phyloP scores from a whole-genome alignment of 2,113 vertebrate species.

The Peromyscus leucopus region DNA sequence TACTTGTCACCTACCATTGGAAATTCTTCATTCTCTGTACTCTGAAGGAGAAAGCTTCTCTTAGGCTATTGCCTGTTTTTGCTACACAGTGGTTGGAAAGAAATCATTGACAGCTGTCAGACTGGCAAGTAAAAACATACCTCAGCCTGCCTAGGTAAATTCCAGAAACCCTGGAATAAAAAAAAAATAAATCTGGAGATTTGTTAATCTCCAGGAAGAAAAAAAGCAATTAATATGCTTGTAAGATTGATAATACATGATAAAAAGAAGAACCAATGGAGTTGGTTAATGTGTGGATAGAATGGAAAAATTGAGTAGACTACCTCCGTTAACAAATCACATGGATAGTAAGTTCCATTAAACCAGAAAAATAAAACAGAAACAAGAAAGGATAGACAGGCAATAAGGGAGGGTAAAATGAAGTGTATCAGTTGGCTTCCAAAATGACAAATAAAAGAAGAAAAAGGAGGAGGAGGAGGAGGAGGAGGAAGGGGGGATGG shows the following conservation, averaged over 20 bases:
- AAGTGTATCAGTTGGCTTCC: background rate
- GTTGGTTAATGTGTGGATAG: background rate
- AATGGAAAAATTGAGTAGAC: background rate
- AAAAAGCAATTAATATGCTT: background rate
- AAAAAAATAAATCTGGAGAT: no score
- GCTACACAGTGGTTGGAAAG: background rate
- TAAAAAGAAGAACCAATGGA: background rate
- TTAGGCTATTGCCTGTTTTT: background rate
- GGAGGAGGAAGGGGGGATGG: background rate
- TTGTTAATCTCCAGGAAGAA: background rate
- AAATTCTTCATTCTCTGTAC: background rate
- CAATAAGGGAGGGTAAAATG: background rate
- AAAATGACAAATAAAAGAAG: background rate
- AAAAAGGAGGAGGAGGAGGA: background rate
- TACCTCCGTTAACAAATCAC: background rate
- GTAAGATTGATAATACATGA: background rate
- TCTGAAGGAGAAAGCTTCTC: background rate
- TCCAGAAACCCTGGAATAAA: background rate
- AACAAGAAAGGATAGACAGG: background rate
- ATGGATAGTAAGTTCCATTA: background rate
- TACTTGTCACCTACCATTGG: background rate
- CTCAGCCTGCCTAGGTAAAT: background rate
- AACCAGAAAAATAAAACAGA: background rate
- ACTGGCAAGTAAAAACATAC: background rate
- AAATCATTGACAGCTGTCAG: background rate